phyloP scores from a whole-genome alignment of 2,888 invertebrate genomes.

The Tachina fera region DNA sequence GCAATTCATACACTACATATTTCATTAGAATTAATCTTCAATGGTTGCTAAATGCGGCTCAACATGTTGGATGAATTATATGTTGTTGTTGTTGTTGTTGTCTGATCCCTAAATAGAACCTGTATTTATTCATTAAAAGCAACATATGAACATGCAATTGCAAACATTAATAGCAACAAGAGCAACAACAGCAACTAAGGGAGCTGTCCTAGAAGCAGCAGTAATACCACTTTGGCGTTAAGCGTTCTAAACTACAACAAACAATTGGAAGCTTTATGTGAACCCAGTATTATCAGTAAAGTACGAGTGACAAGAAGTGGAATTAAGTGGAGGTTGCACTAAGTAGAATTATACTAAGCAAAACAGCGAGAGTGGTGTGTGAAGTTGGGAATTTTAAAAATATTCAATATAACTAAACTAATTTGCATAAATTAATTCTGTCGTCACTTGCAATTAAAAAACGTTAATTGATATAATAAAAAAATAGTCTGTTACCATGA shows the following conservation, averaged over 20 bases:
- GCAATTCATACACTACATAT: constrained; percentile 69
- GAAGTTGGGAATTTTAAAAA: not conserved
- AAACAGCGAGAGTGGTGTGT: not conserved
- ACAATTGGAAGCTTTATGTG: constrained; percentile 48
- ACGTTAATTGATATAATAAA: not conserved
- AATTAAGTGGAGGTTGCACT: not conserved
- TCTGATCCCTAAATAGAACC: constrained; percentile 44
- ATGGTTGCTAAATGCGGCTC: constrained; percentile 55
- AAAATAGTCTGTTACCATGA: too few relatives aligned
- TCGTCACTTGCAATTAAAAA: too few relatives aligned
- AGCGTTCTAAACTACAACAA: not conserved
- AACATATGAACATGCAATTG: constrained; percentile 55
- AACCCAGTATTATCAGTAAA: constrained; percentile 53
- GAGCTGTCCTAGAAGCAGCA: not conserved
- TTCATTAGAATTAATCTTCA: constrained; percentile 69
- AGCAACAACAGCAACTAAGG: not conserved
- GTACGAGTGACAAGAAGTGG: constrained; percentile 45
- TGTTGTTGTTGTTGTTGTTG: not conserved
- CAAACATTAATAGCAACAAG: constrained; percentile 21
- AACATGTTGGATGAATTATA: constrained; percentile 39
- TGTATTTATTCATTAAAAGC: constrained; percentile 50
- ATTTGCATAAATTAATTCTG: too few relatives aligned
- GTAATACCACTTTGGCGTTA: not conserved
- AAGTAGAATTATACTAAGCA: not conserved
- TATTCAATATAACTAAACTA: not conserved